These are phyloP conservation scores for Glyphotaelius pellucidus DNA, from an alignment of 2,888 invertebrate genomes.

Conservation along the genomic window DNA sequence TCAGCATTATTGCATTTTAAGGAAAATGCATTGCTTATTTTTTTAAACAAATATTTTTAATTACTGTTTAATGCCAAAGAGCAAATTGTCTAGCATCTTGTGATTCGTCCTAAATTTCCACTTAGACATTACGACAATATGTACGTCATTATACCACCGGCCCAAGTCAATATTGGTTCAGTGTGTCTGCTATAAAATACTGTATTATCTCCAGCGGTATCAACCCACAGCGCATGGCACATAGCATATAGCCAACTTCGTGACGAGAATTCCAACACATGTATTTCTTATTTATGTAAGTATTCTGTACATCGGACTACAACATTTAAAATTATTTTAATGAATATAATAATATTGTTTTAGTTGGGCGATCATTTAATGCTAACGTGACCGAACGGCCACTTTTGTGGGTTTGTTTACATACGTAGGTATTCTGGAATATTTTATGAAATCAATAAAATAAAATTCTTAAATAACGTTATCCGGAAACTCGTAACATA, in stretches of 20 bases:
- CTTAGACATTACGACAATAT: slow-evolving; percentile 2
- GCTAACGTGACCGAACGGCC: background rate
- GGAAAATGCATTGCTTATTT: too few relatives aligned
- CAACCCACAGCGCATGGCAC: slow-evolving; percentile 6
- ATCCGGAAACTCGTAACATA: too few relatives aligned
- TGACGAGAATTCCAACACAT: background rate
- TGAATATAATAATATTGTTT: background rate
- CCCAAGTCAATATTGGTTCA: background rate
- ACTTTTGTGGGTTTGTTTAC: background rate
- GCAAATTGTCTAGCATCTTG: background rate
- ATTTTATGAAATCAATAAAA: too few relatives aligned
- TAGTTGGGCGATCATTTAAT: background rate
- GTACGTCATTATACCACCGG: slow-evolving; percentile 3
- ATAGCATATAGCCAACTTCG: slow-evolving; percentile 49
- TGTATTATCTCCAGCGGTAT: slow-evolving; percentile 3
- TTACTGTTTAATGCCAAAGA: background rate
- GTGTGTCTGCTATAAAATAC: slow-evolving; percentile 30
- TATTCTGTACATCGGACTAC: background rate
- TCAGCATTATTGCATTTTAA: too few relatives aligned
- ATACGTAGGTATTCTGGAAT: too few relatives aligned
- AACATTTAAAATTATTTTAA: background rate
- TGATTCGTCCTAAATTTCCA: background rate
- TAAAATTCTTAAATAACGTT: too few relatives aligned
- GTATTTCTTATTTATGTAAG: background rate
- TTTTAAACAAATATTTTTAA: too few relatives aligned